These are phyloP conservation scores for human (Homo sapiens) DNA, from an alignment of 2,113 vertebrate species.

Conservation along the genomic window GRCh38 chr7:50734501-50735000, in stretches of 20 bases:
- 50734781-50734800: background rate
- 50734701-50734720: background rate
- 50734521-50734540: background rate
- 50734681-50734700: background rate
- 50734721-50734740: background rate
- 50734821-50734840: background rate
- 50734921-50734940: background rate
- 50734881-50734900: background rate
- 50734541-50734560: background rate
- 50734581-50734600: background rate
- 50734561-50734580: background rate
- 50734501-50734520: accelerated
- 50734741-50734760: background rate
- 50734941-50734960: background rate
- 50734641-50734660: background rate
- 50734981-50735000: background rate
- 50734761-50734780: background rate
- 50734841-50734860: background rate
- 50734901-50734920: background rate
- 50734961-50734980: background rate
- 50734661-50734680: background rate
- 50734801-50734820: background rate
- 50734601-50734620: background rate
- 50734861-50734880: background rate
- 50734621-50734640: background rate